Evolutionary conservation across 2,888 invertebrate genomes (phyloP).

Genomic region (Chrysina gloriosa): DNA sequence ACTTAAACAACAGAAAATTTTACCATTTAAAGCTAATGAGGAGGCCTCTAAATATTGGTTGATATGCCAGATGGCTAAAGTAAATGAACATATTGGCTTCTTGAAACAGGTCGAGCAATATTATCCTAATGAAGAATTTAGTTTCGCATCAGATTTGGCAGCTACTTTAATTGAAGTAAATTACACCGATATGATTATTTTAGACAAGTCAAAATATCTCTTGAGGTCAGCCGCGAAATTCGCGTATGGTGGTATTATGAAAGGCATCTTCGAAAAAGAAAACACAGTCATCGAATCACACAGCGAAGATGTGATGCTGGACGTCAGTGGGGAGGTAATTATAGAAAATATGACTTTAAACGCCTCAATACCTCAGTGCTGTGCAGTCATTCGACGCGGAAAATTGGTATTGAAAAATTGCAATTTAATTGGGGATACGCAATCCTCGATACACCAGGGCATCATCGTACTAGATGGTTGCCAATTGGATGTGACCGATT

Average conservation of each 20-base stretch:
- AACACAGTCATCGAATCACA: slow-evolving; percentile 61
- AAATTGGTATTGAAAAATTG: slow-evolving; percentile 67
- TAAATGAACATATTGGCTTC: slow-evolving; percentile 65
- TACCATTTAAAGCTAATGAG: slow-evolving; percentile 35
- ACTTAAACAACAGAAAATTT: slow-evolving; percentile 52
- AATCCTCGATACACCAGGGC: slow-evolving; percentile 68
- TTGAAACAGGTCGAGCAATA: slow-evolving; percentile 63
- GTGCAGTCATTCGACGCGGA: slow-evolving; percentile 67
- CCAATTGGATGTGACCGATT: slow-evolving; percentile 65
- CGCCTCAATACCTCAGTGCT: slow-evolving; percentile 67
- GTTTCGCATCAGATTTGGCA: slow-evolving; percentile 62
- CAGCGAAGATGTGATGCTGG: slow-evolving; percentile 68
- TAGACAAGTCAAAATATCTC: slow-evolving; percentile 67
- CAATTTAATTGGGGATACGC: slow-evolving; percentile 66
- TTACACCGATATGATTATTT: slow-evolving; percentile 65
- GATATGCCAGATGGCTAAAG: slow-evolving; percentile 65
- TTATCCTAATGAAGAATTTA: slow-evolving; percentile 62
- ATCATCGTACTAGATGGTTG: slow-evolving; percentile 67
- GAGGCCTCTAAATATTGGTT: slow-evolving; percentile 60
- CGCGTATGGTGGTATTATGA: slow-evolving; percentile 65
- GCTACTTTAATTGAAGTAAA: slow-evolving; percentile 64
- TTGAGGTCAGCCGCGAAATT: slow-evolving; percentile 67
- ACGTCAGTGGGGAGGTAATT: slow-evolving; percentile 67
- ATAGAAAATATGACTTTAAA: slow-evolving; percentile 70
- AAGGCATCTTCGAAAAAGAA: slow-evolving; percentile 54